Percentiles rank a stretch among this genome's conserved stretches.
phyloP scores from a whole-genome alignment of 2,113 vertebrate species.

The Hystrix brachyura region DNA sequence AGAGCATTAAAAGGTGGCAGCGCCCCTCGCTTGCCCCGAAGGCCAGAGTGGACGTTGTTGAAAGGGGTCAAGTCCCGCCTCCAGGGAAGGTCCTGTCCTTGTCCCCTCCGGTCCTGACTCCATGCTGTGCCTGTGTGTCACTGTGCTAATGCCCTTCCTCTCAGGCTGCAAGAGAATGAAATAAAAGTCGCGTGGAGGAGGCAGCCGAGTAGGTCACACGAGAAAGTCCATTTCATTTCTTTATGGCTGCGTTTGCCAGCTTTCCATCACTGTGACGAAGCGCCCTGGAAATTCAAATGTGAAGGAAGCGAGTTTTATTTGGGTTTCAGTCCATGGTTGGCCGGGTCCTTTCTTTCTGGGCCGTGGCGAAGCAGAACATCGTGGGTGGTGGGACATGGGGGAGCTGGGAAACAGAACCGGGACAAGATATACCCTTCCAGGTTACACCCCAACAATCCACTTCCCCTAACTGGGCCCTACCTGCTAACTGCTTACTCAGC shows the following conservation, averaged over 20 bases:
- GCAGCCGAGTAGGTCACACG: background rate
- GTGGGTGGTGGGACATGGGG: background rate
- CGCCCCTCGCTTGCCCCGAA: background rate
- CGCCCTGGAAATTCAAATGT: background rate
- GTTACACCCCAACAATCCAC: background rate
- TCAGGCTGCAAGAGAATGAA: background rate
- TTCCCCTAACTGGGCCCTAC: background rate
- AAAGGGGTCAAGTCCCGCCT: background rate
- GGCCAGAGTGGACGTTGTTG: background rate
- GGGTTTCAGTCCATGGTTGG: background rate
- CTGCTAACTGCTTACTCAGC: background rate
- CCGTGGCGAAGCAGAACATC: background rate
- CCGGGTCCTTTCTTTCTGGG: background rate
- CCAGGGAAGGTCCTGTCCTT: rapidly evolving
- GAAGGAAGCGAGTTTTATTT: background rate
- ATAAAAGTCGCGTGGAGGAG: background rate
- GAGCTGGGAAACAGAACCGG: background rate
- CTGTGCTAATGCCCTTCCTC: background rate
- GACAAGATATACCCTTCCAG: background rate
- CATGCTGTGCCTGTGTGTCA: background rate
- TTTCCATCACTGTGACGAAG: background rate
- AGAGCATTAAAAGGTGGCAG: background rate
- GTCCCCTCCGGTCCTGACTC: background rate
- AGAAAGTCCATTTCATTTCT: background rate
- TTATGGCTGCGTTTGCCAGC: background rate